Conservation (phyloP, 2,888 invertebrate species). For the Lithophane socia region DNA sequence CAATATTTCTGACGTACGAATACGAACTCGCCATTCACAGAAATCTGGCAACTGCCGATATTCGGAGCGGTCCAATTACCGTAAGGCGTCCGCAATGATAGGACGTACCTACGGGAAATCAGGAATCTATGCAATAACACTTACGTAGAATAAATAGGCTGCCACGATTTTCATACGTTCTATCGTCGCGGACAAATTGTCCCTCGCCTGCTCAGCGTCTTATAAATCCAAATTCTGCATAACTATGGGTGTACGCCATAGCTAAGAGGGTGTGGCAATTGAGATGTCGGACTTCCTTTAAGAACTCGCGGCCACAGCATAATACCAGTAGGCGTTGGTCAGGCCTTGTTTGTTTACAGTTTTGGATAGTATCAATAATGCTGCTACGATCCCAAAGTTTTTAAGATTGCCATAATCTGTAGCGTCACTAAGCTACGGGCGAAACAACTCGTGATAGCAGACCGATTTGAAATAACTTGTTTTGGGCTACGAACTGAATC, state of each 20-base stretch:
- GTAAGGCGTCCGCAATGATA: background rate
- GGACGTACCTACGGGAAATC: background rate
- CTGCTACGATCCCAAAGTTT: background rate
- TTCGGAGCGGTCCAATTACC: constrained; percentile 10
- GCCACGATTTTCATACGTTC: background rate
- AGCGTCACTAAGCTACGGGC: constrained; percentile 5
- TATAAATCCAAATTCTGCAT: constrained; percentile 12
- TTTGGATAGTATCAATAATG: background rate
- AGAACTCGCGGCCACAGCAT: constrained; percentile 16
- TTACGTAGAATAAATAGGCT: background rate
- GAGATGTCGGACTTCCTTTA: constrained; percentile 17
- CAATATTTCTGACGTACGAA: constrained; percentile 38
- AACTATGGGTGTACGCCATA: background rate
- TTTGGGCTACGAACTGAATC: constrained; percentile 14
- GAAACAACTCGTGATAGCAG: constrained; percentile 4
- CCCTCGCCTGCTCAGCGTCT: background rate
- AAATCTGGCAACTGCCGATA: constrained; percentile 27
- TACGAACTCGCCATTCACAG: constrained; percentile 3
- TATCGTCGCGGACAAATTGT: background rate
- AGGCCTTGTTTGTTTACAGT: constrained; percentile 25
- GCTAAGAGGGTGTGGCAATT: constrained; percentile 18
- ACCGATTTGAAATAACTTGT: constrained; percentile 26
- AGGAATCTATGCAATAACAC: background rate
- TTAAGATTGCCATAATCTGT: background rate
- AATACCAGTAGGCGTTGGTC: constrained; percentile 18